Evolutionary conservation across 1,140 invertebrate species (phyloP).

Genomic region (Hormaphis cornu): DNA sequence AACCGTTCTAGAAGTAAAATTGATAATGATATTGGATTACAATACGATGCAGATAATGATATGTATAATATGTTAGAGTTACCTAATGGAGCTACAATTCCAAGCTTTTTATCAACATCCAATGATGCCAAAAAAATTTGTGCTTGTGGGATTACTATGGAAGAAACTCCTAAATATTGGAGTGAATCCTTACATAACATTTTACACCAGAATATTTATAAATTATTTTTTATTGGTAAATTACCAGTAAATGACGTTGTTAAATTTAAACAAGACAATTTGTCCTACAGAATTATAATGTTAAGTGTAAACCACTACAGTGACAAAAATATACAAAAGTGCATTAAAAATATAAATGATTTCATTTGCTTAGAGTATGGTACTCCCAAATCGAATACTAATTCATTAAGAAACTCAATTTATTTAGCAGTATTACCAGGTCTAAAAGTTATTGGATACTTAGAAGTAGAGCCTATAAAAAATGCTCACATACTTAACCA

Average conservation of each 20-base stretch:
- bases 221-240: background rate
- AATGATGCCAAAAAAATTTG: background rate
- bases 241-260: background rate
- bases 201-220: constrained; percentile 16
- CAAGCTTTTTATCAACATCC: constrained; percentile 5
- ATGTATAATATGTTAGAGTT: constrained; percentile 14
- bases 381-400: background rate
- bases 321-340: background rate
- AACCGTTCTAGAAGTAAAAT: background rate
- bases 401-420: background rate
- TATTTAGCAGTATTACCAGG: constrained; percentile 10
- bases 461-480: background rate
- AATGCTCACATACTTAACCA: background rate
- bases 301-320: background rate
- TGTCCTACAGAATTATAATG: background rate
- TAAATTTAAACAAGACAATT: background rate
- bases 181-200: background rate
- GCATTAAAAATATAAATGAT: background rate
- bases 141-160: constrained; percentile 1
- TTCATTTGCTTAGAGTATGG: constrained; percentile 8
- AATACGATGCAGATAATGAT: constrained; percentile 11
- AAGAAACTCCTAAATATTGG: background rate
- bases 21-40: constrained; percentile 10
- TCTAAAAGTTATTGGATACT: constrained; percentile 11
- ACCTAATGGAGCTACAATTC: background rate